Base-by-base conservation (phyloP, 2,888 invertebrate species). In the Mythimna lalbum region DNA sequence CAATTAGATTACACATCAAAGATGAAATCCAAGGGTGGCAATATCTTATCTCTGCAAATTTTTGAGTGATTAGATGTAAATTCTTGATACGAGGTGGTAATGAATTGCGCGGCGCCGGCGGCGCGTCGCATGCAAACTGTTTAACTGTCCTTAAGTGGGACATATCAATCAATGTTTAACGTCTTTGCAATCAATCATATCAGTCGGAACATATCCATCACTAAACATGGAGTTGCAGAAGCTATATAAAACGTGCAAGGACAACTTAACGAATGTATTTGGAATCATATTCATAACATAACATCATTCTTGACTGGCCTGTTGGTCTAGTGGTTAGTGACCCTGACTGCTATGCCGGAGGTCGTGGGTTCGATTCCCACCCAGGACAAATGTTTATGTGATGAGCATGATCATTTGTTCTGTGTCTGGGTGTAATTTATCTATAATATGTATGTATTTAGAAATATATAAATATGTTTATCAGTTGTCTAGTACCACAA, bases 71-170 rank as follows among this genome's bases (percentile, higher is more conserved):
- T 27, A 49, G 10, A 73, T 61, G 27, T 23, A 27, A 49, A 64
- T 33, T 36, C 31, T n/a, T n/a, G 39, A 55, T 27, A 49, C 36
- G n/a, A 49, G 31, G n/a, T n/a, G 50, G 19, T 27, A 43, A n/a
- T 33, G 17, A 27, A 53, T n/a, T 33, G 36, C 19, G 57, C 23
- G 4, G 31, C 23, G 9, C 3, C 53, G 63, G 36, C 19, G 57
- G n/a, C 3, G 31, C 23, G 9, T 3, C 53, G 63, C 50, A 72
- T 60, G 27, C 59, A 55, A 23, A 14, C 12, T 63, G 64, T 60
- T 17, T n/a, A n/a, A n/a, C n/a, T n/a, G n/a, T 31, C 14, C 63
- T 55, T 75, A 63, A 60, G 64, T 60, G 73, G 73, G 36, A 23
- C 60, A 19, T 77, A 70, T 9, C 63, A 27, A 63, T 77, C n/a